Evolutionary conservation across 1,140 invertebrate species (phyloP), one percentile per base, ranked within the genome.

Genomic region (Liolophura sinensis): DNA sequence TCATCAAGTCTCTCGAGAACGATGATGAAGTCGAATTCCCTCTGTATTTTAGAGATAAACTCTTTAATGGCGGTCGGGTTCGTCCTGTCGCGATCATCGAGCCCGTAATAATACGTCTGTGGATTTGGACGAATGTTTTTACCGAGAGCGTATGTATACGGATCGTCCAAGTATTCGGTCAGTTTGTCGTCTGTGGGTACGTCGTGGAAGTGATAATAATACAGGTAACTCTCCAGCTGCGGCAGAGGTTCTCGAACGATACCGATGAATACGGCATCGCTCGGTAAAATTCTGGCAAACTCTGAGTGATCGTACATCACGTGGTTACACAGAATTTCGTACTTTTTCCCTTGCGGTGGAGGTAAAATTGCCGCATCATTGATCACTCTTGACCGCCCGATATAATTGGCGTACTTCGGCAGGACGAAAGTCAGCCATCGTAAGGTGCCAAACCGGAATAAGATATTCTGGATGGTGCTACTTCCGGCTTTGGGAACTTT

Each of bases 1-100:
- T 87, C 85, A 66, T 88, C 86, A 75, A 88, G 85, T 57, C 84
- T 77, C 73, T 88, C 87, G 6, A 84, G 71, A 12, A 88, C 78
- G 82, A 88, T 78, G 24, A 88, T 78, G 6, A 87, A 75, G 67
- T 86, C 79, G 70, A 88, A 87, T 15, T 84, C 70, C n/a, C 63
- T 67, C 15, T 87, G 84, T 0, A 86, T 22, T 6, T 25, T 54
- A 7, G 47, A 22, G 31, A 72, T 64, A 52, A 73, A 72, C 9
- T 55, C 31, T 5, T 47, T 16, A 6, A 73, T 60, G 46, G 31
- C 47, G 3, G 18, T 25, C 4, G n/a, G 22, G 48, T 76, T 57
- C 9, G 61, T 59, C 11, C 46, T 56, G 18, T 46, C 51, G 6
- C 61, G 63, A 14, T 57, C 24, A 1, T 70, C 27, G 7, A 70